Percentiles rank a stretch among this genome's conserved stretches.
Evolutionary conservation across 1,140 invertebrate species (phyloP).

Genomic region (Pentalonia nigronervosa): DNA sequence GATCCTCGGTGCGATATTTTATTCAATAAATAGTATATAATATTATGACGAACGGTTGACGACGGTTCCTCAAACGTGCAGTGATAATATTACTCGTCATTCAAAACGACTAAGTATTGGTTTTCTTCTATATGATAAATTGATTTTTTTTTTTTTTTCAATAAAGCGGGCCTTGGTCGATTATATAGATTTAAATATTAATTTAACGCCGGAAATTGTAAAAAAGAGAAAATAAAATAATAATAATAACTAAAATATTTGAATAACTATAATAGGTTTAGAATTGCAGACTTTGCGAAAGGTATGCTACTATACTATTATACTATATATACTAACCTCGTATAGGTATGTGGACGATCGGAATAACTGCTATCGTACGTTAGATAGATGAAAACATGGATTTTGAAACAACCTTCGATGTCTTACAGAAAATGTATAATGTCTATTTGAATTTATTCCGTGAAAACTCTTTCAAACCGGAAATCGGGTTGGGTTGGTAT

Average conservation of each 20-base stretch:
- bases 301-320: neutral
- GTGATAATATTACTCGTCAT: neutral
- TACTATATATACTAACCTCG: no score
- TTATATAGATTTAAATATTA: neutral
- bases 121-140: no score
- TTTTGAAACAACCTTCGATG: neutral
- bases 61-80: neutral
- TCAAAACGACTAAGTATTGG: neutral
- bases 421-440: neutral
- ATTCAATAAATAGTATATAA: neutral
- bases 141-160: no score
- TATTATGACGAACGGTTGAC: neutral
- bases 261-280: neutral
- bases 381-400: neutral
- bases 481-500: neutral
- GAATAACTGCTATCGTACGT: neutral
- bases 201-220: neutral
- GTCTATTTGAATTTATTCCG: neutral
- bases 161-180: neutral
- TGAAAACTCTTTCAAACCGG: neutral
- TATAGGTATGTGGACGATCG: neutral
- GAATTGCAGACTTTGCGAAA: neutral
- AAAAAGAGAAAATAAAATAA: neutral
- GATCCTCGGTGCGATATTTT: neutral
- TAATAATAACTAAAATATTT: neutral